These are phyloP conservation scores for Falco punctatus DNA, from an alignment of 2,113 vertebrate genomes.

Conservation along the genomic window DNA sequence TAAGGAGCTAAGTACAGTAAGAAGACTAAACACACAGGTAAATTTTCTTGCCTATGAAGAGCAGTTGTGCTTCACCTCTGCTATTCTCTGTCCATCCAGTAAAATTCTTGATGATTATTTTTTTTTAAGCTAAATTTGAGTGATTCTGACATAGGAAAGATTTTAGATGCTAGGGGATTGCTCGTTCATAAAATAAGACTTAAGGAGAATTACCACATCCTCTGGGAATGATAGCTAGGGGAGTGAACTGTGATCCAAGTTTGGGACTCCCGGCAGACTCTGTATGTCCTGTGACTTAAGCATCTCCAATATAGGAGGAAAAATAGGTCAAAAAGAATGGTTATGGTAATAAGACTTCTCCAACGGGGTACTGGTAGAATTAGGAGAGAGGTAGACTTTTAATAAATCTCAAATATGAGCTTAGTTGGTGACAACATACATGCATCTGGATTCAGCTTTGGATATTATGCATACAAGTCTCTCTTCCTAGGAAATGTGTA, in stretches of 20 bases:
- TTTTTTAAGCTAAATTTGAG: not conserved
- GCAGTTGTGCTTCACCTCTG: not conserved
- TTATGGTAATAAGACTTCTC: not conserved
- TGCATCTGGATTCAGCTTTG: not conserved
- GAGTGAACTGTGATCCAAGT: not conserved
- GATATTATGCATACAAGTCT: not conserved
- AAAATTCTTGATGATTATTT: not conserved
- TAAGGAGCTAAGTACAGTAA: not conserved
- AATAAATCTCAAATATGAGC: accelerated
- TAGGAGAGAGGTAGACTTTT: not conserved
- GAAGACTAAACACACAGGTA: not conserved
- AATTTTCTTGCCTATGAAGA: accelerated
- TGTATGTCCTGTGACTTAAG: not conserved
- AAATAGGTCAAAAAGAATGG: not conserved
- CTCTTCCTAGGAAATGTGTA: not conserved
- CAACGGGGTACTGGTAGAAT: no score
- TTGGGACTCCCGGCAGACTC: not conserved
- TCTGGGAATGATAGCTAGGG: not conserved
- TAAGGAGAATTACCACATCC: not conserved
- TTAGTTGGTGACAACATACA: not conserved
- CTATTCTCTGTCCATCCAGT: not conserved
- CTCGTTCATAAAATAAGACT: not conserved
- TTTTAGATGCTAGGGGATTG: not conserved
- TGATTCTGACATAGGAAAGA: not conserved
- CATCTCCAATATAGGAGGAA: not conserved